Conservation (phyloP, 2,797 vertebrate genomes). For the Neosalanx taihuensis region DNA sequence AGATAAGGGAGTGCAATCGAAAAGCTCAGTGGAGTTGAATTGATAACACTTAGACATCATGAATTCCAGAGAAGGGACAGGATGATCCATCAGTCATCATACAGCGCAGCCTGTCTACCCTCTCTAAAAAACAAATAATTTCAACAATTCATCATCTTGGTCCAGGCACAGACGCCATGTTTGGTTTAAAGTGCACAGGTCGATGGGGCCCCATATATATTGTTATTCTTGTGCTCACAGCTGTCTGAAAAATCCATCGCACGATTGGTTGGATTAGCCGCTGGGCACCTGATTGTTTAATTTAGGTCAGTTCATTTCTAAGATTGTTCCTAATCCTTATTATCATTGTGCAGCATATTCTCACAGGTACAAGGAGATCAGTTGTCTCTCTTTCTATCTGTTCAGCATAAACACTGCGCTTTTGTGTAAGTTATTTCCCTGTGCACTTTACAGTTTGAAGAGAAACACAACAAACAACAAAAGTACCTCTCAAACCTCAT, state of each 20-base stretch:
- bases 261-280: background rate
- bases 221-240: background rate
- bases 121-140: background rate
- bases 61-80: background rate
- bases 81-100: background rate
- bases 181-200: background rate
- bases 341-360: constrained; percentile 36
- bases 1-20: background rate
- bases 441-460: background rate
- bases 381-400: constrained; percentile 2
- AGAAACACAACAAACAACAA: background rate
- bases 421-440: background rate
- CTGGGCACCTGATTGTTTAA: background rate
- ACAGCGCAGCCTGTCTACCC: background rate
- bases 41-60: background rate
- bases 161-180: background rate
- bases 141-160: background rate
- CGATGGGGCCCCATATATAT: background rate
- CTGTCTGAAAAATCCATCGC: background rate
- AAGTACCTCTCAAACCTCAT: background rate
- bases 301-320: constrained; percentile 28
- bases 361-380: constrained; percentile 29
- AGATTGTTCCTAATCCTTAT: constrained; percentile 35
- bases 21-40: background rate
- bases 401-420: background rate